These are phyloP conservation scores for Nysson spinosus DNA, from an alignment of 2,888 invertebrate species.

Conservation along the genomic window DNA sequence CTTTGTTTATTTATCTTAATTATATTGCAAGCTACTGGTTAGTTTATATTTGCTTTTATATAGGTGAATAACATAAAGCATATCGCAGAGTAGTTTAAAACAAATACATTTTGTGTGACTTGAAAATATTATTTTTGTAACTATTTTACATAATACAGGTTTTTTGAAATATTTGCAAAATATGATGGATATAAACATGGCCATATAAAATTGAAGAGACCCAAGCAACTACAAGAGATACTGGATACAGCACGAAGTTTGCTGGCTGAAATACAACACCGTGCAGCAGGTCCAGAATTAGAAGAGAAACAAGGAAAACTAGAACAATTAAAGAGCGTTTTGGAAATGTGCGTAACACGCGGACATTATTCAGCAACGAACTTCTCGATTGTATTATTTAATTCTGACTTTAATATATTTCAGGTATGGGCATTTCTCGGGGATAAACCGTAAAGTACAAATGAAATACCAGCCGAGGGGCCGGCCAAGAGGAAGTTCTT, in stretches of 20 bases:
- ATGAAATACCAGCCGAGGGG: conserved; percentile 99
- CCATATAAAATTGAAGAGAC: conserved; percentile 97
- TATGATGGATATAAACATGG: conserved; percentile 97
- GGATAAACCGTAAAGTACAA: conserved; percentile 99
- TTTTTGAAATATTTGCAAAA: conserved; percentile 98
- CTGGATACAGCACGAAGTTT: conserved; percentile 96
- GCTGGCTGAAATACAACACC: conserved; percentile 91
- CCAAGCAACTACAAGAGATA: conserved; percentile 98
- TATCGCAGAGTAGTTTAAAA: too few species aligned
- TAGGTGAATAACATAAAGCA: too few species aligned
- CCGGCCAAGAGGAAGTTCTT: conserved; percentile 92
- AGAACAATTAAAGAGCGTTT: conserved; percentile 97
- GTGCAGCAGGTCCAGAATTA: conserved; percentile 92
- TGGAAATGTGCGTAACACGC: conserved; percentile 92
- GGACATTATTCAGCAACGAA: background rate
- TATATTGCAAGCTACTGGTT: too few species aligned
- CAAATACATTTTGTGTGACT: background rate
- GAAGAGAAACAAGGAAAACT: conserved; percentile 98
- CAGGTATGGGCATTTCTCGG: conserved; percentile 99
- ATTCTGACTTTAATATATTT: background rate
- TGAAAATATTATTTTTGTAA: background rate
- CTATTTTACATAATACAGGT: conserved; percentile 80
- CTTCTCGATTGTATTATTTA: background rate
- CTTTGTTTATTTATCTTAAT: too few species aligned
- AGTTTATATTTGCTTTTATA: too few species aligned